phyloP scores from a whole-genome alignment of 2,797 vertebrate species.

The Pelodytes ibericus region DNA sequence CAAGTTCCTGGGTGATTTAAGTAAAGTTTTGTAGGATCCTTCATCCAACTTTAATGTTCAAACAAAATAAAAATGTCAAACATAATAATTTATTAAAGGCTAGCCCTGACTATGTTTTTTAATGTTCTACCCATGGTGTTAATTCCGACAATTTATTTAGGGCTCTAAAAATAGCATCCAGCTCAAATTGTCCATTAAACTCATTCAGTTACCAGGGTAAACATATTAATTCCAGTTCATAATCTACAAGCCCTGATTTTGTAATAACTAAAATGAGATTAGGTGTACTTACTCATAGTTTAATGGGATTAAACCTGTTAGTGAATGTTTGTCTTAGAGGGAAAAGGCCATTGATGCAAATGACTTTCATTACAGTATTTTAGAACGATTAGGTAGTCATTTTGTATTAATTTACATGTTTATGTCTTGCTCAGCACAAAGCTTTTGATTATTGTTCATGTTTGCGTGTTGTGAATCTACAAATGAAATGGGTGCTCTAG shows the following conservation, averaged over 20 bases:
- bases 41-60: too few species aligned
- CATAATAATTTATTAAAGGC: too few species aligned
- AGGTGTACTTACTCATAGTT: background rate
- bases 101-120: too few species aligned
- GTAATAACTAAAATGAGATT: slow-evolving; percentile 15
- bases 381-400: background rate
- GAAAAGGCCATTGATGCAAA: slow-evolving; percentile 3
- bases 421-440: background rate
- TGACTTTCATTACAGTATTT: background rate
- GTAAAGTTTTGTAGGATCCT: too few species aligned
- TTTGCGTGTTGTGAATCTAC: too few species aligned
- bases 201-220: background rate
- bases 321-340: background rate
- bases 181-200: background rate
- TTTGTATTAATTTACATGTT: background rate
- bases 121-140: too few species aligned
- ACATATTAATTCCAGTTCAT: background rate
- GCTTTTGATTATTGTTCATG: background rate
- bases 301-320: slow-evolving; percentile 7
- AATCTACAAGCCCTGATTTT: background rate
- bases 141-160: too few species aligned
- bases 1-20: too few species aligned
- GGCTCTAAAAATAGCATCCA: background rate
- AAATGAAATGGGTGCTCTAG: too few species aligned
- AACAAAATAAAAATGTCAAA: too few species aligned